Evolutionary conservation across 2,113 vertebrate species (phyloP).

Genomic region (Ictalurus punctatus): DNA sequence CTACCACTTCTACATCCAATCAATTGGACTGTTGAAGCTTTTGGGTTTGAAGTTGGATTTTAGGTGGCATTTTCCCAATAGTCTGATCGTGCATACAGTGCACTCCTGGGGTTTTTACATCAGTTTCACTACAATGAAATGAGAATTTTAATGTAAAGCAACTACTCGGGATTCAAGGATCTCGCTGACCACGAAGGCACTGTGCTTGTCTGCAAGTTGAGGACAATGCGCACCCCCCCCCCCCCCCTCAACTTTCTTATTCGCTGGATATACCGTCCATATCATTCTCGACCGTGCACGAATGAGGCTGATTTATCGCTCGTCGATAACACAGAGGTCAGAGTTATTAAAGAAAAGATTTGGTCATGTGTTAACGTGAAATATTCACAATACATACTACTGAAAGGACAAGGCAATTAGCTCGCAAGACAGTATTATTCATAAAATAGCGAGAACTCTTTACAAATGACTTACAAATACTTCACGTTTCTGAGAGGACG

Average conservation of each 20-base stretch:
- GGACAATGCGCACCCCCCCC: constrained; percentile 27
- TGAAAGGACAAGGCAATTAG: constrained; percentile 47
- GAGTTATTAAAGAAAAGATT: constrained; percentile 33
- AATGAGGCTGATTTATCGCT: constrained; percentile 39
- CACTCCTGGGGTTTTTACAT: not conserved
- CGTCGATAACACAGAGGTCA: not conserved
- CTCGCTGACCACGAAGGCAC: constrained; percentile 36
- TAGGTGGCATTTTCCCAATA: not conserved
- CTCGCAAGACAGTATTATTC: constrained; percentile 29
- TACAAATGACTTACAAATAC: constrained; percentile 56
- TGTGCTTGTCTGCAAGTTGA: constrained; percentile 7
- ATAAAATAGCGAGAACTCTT: constrained; percentile 35
- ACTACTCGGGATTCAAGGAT: constrained; percentile 30
- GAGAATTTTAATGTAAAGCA: constrained; percentile 26
- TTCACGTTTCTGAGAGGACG: constrained; percentile 37
- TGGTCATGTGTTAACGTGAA: constrained; percentile 32
- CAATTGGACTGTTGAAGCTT: not conserved
- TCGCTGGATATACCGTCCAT: constrained; percentile 17
- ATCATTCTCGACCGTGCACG: constrained; percentile 35
- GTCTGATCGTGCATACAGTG: not conserved
- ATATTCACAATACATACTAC: constrained; percentile 38
- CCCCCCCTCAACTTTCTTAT: not conserved
- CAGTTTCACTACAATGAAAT: constrained; percentile 19
- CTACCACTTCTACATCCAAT: not conserved
- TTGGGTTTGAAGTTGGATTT: not conserved